Conservation (phyloP, 2,888 invertebrate species). For the Stenodema calcarata region DNA sequence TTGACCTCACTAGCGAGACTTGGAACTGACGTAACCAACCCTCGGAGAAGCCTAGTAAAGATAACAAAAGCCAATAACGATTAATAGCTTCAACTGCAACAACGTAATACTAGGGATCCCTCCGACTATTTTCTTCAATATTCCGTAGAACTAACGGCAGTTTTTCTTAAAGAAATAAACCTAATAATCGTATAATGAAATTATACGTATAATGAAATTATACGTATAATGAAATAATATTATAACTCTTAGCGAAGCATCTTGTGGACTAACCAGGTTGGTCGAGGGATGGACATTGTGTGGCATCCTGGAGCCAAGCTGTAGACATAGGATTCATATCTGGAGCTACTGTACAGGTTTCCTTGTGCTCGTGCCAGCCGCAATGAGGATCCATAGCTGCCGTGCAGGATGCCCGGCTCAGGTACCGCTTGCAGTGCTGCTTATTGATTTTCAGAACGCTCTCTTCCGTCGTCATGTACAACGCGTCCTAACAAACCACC, state of each 20-base stretch:
- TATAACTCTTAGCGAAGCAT: too few species aligned
- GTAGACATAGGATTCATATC: constrained; percentile 68
- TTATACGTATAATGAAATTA: too few species aligned
- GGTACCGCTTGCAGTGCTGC: constrained; percentile 79
- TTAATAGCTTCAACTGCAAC: not conserved
- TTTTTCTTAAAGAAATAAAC: too few species aligned
- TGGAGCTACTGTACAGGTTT: constrained; percentile 76
- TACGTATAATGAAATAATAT: not conserved
- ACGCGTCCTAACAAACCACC: constrained; percentile 67
- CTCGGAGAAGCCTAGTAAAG: not conserved
- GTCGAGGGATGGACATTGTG: constrained; percentile 72
- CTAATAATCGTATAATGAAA: too few species aligned
- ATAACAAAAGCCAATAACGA: not conserved
- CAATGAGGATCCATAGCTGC: constrained; percentile 92
- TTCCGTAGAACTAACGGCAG: too few species aligned
- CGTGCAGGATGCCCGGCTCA: constrained; percentile 73
- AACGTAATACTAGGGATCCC: not conserved
- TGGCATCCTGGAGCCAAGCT: constrained; percentile 78
- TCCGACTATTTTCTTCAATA: too few species aligned
- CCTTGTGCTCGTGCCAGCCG: constrained; percentile 84
- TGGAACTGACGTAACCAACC: not conserved
- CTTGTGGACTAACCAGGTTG: constrained; percentile 64
- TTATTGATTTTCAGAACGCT: constrained; percentile 76
- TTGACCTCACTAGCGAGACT: not conserved
- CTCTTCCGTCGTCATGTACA: constrained; percentile 77